Evolutionary conservation across 2,888 invertebrate genomes (phyloP).

Genomic region (Catocala nupta): DNA sequence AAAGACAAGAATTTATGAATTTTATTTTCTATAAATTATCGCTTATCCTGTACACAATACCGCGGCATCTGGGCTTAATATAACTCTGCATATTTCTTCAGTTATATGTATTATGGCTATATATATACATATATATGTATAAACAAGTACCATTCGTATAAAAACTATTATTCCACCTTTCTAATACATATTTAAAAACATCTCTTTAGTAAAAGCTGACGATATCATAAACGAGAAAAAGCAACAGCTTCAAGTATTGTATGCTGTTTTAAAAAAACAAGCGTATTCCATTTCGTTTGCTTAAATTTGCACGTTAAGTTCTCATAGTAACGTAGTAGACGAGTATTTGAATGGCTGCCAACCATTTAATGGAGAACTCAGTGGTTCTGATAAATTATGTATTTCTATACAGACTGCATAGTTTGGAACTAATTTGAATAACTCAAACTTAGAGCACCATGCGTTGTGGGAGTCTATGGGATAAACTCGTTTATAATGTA

Average conservation of each 20-base stretch:
- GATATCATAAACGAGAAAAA: too few relatives aligned
- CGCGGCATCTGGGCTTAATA: too few relatives aligned
- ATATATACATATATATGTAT: too few relatives aligned
- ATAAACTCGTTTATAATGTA: background rate
- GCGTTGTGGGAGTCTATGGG: background rate
- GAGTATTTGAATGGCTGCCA: slow-evolving; percentile 34
- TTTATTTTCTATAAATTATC: too few relatives aligned
- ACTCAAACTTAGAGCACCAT: slow-evolving; percentile 12
- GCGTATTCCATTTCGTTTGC: background rate
- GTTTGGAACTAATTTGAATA: slow-evolving; percentile 38
- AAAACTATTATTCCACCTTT: too few relatives aligned
- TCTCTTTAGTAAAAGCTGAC: too few relatives aligned
- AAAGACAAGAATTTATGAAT: too few relatives aligned
- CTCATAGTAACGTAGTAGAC: background rate
- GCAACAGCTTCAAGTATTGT: background rate
- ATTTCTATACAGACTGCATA: slow-evolving; percentile 21
- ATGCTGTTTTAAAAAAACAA: background rate
- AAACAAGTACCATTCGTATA: too few relatives aligned
- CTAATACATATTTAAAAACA: too few relatives aligned
- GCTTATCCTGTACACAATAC: too few relatives aligned
- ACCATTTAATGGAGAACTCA: slow-evolving; percentile 18
- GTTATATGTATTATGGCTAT: too few relatives aligned
- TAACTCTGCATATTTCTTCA: too few relatives aligned
- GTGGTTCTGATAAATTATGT: slow-evolving; percentile 33
- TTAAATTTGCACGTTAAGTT: slow-evolving; percentile 4